A percentile compares a stretch with the other conserved stretches of the same genome.
Conservation (phyloP, 2,888 invertebrate species). For the Megalurothrips usitatus region DNA sequence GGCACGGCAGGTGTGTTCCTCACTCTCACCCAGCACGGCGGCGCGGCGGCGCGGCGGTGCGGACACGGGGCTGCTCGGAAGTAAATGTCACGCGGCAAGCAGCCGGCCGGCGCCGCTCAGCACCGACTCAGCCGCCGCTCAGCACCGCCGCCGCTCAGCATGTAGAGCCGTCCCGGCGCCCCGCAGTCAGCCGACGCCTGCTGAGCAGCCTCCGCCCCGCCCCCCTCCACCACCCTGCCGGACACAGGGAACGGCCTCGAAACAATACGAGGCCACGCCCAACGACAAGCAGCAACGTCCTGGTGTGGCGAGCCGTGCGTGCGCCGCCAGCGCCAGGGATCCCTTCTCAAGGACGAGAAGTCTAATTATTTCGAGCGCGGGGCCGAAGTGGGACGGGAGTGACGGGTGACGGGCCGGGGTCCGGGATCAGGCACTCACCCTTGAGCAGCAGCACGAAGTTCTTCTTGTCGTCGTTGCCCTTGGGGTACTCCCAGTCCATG, state of each 20-base stretch:
- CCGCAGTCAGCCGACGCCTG: too few species aligned
- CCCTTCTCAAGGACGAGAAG: too few species aligned
- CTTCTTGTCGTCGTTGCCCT: conserved; percentile 87
- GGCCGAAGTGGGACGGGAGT: too few species aligned
- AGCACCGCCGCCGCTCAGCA: too few species aligned
- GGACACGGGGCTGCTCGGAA: background rate
- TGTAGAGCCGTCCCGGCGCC: too few species aligned
- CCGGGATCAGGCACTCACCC: too few species aligned
- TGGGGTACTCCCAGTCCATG: conserved; percentile 90
- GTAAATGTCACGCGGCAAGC: background rate
- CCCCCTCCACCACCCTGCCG: background rate
- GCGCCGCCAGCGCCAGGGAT: background rate
- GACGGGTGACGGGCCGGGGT: too few species aligned
- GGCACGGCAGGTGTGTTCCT: background rate
- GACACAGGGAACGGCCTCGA: background rate
- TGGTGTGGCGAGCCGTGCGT: too few species aligned
- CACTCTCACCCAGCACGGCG: background rate
- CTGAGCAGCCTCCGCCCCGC: background rate
- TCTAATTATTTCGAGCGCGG: too few species aligned
- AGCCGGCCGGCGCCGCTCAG: background rate
- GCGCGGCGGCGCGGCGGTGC: too few species aligned
- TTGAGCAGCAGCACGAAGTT: conserved; percentile 85
- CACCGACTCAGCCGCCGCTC: too few species aligned
- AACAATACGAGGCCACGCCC: conserved; percentile 6
- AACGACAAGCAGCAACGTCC: background rate